Base-by-base conservation (phyloP, 1,140 invertebrate species). In the Drosophila baimaii region DNA sequence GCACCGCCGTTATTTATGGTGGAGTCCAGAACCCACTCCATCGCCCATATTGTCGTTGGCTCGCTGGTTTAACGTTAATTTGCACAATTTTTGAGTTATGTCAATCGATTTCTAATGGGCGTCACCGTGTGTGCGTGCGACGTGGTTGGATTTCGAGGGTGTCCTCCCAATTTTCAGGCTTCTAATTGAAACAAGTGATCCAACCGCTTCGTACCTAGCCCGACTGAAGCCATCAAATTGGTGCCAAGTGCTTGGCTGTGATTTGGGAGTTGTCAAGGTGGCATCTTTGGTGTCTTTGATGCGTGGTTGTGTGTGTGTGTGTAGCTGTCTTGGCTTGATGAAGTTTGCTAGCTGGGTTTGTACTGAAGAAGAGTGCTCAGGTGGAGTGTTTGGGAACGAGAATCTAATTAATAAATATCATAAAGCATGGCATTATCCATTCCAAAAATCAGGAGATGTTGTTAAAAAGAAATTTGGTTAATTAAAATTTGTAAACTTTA, bases 1-100 rank as follows among this genome's bases (percentile, higher is more conserved):
- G 51, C 21, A 54, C 51, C 51, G 15, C 51, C 51, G 51, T 54
- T 54, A 54, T 54, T 54, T 54, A 54, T 54, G 51, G 51, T n/a
- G 19, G 51, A 35, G 51, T 23, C 31, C 13, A 6, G 51, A 13
- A 13, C 51, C 31, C 51, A 54, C 51, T 35, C 51, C 51, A n/a
- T 35, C 0, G 31, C 51, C 51, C 51, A 54, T 54, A 54, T 54
- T 54, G 51, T 54, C 51, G 51, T 52, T 54, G 51, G 51, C 51
- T 19, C 51, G 51, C 51, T 54, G 51, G 51, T 54, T 54, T 54
- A 54, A 54, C 51, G 51, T 54, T 54, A 54, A 54, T 54, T 54
- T 54, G 51, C 51, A 54, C 51, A 54, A 54, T 54, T 54, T 54
- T 54, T 54, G 51, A 54, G 51, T 54, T 54, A 54, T 54, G 51